These are phyloP conservation scores for Beroe forskalii DNA, from an alignment of 37 sponge, comb jelly and placozoan species.

Conservation along the genomic window DNA sequence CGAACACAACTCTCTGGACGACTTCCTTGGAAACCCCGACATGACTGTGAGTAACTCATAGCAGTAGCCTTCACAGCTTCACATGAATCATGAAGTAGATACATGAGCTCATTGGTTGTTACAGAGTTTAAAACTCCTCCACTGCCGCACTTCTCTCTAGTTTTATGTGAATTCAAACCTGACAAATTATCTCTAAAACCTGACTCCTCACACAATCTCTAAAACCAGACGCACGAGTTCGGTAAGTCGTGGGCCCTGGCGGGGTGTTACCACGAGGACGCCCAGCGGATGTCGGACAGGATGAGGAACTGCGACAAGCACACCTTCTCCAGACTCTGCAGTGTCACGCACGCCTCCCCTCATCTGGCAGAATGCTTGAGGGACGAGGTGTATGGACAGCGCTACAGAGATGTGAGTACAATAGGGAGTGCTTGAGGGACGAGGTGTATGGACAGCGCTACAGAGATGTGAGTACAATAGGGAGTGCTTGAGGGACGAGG, in stretches of 20 bases:
- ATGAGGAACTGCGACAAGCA: conserved; percentile 38
- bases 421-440: neutral
- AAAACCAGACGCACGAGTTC: conserved; percentile 22
- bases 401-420: conserved; percentile 32
- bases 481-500: no score
- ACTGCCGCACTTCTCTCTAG: no score
- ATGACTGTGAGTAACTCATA: conserved; percentile 34
- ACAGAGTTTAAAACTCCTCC: no score
- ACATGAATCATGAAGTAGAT: no score
- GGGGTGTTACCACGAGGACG: conserved; percentile 47
- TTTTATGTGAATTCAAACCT: no score
- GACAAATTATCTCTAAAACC: neutral
- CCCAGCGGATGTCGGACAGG: neutral
- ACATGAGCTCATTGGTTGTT: no score
- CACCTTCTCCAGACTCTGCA: neutral
- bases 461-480: neutral
- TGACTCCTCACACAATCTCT: neutral
- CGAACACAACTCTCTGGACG: conserved; percentile 38
- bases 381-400: neutral
- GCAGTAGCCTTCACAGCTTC: no score
- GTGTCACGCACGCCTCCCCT: conserved; percentile 46
- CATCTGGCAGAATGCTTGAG: conserved; percentile 25
- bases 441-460: neutral
- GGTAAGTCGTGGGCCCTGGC: conserved; percentile 17
- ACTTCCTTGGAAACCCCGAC: neutral